Conservation (phyloP, 2,888 invertebrate genomes). For the Polia nebulosa region DNA sequence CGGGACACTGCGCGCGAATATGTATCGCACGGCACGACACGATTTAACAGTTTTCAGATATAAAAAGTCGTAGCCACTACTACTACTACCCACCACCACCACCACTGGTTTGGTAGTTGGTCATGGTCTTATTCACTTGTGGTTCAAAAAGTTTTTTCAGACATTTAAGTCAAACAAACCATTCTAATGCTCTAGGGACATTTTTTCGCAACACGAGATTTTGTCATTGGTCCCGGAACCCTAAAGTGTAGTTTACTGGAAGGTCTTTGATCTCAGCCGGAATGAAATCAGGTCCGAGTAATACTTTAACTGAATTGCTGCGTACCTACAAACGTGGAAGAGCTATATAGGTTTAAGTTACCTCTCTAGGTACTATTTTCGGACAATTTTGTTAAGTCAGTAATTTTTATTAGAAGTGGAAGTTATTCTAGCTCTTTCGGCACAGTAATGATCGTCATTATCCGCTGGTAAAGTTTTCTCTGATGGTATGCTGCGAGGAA, state of each 20-base stretch:
- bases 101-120: too few species aligned
- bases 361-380: not conserved
- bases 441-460: too few species aligned
- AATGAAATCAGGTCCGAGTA: slow-evolving; percentile 17
- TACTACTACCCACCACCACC: too few species aligned
- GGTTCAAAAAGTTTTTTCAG: not conserved
- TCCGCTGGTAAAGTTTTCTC: too few species aligned
- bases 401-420: too few species aligned
- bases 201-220: slow-evolving; percentile 5
- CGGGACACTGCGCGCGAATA: too few species aligned
- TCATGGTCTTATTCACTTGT: not conserved
- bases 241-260: slow-evolving; percentile 7
- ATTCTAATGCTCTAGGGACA: slow-evolving; percentile 4
- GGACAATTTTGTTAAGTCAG: slow-evolving; percentile 1
- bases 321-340: slow-evolving; percentile 5
- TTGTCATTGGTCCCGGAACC: not conserved
- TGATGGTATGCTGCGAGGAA: too few species aligned
- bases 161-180: not conserved
- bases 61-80: too few species aligned
- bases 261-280: slow-evolving; percentile 29
- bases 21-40: too few species aligned
- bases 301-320: slow-evolving; percentile 27
- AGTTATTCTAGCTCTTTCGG: not conserved
- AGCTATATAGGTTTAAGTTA: not conserved
- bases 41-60: too few species aligned